Base-by-base conservation (phyloP, 1,140 invertebrate genomes). In the Mya arenaria region DNA sequence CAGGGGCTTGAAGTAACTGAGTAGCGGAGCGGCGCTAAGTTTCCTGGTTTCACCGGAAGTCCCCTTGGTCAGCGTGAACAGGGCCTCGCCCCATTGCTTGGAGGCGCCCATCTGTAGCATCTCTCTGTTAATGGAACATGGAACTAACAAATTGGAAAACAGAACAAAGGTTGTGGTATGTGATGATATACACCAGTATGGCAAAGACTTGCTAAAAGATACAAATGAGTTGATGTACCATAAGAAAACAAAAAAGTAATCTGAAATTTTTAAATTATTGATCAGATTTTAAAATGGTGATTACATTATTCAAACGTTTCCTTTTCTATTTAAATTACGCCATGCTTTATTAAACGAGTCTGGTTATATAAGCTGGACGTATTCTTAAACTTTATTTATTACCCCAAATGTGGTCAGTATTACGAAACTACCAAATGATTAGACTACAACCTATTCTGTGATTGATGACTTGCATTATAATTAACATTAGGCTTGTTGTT, bases 41-140 rank as follows among this genome's bases (percentile, higher is more conserved):
- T 60, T 79, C n/a, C 25, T 34, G 4, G 62, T 79, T n/a, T 58
- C 34, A 58, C 62, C 75, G 30, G 8, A 0, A 6, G 75, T 79
- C 3, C 52, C 65, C 19, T 25, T 28, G 58, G 75, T 79, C 10
- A 79, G 34, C 69, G 17, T 79, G 4, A 56, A 39, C 52, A 79
- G 37, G 19, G 75, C 75, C 34, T 79, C 62, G 19, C 75, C 63
- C 75, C 75, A 73, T 3, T 34, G 71, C 30, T 25, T 13, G 3
- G 75, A 79, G 0, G 75, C 6, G 25, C 75, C 75, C 75, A 79
- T 79, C 34, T 44, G 44, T 41, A 79, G 41, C 75, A 79, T 79
- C 23, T 68, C 75, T 10, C 39, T 73, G 48, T 15, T 23, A 25
- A 69, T 28, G 23, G 10, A 39, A 41, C 4, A 34, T 39, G n/a